Base-by-base conservation (phyloP, 2,888 invertebrate species). In the Eupsilia transversa region DNA sequence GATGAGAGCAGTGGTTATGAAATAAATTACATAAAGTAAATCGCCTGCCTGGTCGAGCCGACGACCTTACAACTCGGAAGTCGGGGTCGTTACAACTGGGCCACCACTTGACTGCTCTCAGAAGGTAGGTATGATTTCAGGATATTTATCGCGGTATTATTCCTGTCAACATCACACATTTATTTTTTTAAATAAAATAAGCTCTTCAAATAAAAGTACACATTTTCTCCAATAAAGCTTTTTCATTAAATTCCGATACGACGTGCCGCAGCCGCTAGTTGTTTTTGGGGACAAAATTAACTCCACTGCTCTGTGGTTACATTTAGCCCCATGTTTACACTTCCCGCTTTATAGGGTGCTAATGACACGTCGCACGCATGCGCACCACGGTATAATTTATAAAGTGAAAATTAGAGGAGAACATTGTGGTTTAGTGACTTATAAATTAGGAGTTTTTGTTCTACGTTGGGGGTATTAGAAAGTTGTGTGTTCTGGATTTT, bases 311-410 rank as follows among this genome's bases (percentile, higher is more conserved):
- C 79, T 49, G 84, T 75, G 83, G 82, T 86, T 85, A 81, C 80
- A 87, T 88, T 88, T 88, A 88, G 87, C 87, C 82, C 85, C 74
- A 74, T 91, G 92, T 92, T 92, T 93, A 90, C 91, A 86, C 85
- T 88, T 83, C 80, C 60, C 77, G 57, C 65, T 93, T 93, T 93
- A 94, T 92, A 88, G 90, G 89, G 93, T 93, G 94, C 89, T 92
- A 93, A 93, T 89, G 93, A 93, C 91, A 90, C 87, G 90, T 79
- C 89, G 84, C 92, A 92, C 87, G 82, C 84, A 77, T 77, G 73
- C 77, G 84, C 82, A 64, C 67, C 38, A 41, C 74, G 46, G 54
- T 67, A 66, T 84, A 79, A 87, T 87, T 87, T 87, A 87, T 87
- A 83, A 84, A 86, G 84, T 86, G 86, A 82, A 80, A 83, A 83